Evolutionary conservation across 2,888 invertebrate species (phyloP).

Genomic region (Neoaliturus tenellus): DNA sequence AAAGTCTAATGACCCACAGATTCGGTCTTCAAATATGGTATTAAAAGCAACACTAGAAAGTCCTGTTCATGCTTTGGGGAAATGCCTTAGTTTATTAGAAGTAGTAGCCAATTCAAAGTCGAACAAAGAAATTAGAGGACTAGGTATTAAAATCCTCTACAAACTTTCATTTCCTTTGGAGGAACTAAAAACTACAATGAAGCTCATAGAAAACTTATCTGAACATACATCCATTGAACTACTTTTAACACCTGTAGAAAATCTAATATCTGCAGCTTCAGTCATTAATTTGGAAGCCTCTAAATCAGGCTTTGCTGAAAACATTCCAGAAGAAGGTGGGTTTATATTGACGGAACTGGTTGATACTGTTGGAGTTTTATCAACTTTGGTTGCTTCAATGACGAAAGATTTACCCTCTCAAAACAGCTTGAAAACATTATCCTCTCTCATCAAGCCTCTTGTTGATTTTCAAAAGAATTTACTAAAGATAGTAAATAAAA

Average conservation of each 20-base stretch:
- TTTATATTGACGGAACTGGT: slow-evolving; percentile 63
- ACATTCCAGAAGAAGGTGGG: slow-evolving; percentile 62
- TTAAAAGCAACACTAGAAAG: slow-evolving; percentile 8
- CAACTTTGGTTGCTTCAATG: slow-evolving; percentile 63
- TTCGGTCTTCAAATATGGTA: slow-evolving; percentile 11
- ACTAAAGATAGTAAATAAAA: slow-evolving; percentile 53
- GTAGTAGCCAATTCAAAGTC: slow-evolving; percentile 60
- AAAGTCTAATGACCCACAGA: slow-evolving; percentile 16
- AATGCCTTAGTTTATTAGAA: slow-evolving; percentile 60
- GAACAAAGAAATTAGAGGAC: slow-evolving; percentile 60
- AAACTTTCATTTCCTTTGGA: slow-evolving; percentile 65
- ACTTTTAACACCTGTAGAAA: slow-evolving; percentile 63
- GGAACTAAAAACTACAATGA: slow-evolving; percentile 66
- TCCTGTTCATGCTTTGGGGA: slow-evolving; percentile 32
- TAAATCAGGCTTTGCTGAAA: slow-evolving; percentile 63
- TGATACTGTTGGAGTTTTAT: slow-evolving; percentile 63
- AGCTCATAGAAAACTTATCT: slow-evolving; percentile 66
- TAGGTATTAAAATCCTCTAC: slow-evolving; percentile 63
- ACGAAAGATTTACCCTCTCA: slow-evolving; percentile 61
- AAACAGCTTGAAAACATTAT: slow-evolving; percentile 55
- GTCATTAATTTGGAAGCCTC: slow-evolving; percentile 61
- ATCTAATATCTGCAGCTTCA: slow-evolving; percentile 61
- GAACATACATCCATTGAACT: slow-evolving; percentile 65
- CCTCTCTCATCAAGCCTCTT: slow-evolving; percentile 62
- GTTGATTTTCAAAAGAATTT: slow-evolving; percentile 63